Base-by-base conservation (phyloP, 2,888 invertebrate species). In the Limnephilus auricula region DNA sequence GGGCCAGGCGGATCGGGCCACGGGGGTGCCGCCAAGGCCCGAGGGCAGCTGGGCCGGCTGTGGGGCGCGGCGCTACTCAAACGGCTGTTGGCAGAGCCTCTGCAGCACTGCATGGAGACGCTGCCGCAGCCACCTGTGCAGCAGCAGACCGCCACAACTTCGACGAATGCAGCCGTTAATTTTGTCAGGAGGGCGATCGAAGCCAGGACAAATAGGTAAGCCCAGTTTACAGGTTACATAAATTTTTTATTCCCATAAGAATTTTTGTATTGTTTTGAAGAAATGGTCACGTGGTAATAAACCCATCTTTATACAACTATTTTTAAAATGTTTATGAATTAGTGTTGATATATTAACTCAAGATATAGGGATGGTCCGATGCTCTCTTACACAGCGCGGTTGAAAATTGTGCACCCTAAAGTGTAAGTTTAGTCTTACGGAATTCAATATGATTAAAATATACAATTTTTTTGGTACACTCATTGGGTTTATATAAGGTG, bases 1-100 rank as follows among this genome's bases (percentile, higher is more conserved):
- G 95, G 98, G 0, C 96, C 98, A 0, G 97, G 98, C 95, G 96
- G 96, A 0, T 96, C 97, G 50, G 30, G 97, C 94, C 95, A 95
- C 0, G 97, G 97, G 91, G 95, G 98, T 0, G 97, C 98, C 95
- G 96, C 96, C 0, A 96, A 96, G 93, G 96, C 98, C 0, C 96
- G 97, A 87, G 95, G 94, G 10, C 98, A 98, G 94, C 94, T 98
- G 79, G 97, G 97, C 18, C 95, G 97, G 90, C 95, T 98, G 10
- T 98, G 98, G 98, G 97, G 95, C 0, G 95, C 94, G 3, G 95
- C 95, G 0, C 92, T 96, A 90, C 92, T 96, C 92, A 95, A 95
- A 94, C 95, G 95, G 92, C 92, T 96, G 86, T 93, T 96, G n/a
- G 95, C 95, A 0, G 93, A 93, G 25, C 96, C 96, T 0, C 92